Conservation (phyloP, 2,888 invertebrate genomes). For the Coelopa pilipes region DNA sequence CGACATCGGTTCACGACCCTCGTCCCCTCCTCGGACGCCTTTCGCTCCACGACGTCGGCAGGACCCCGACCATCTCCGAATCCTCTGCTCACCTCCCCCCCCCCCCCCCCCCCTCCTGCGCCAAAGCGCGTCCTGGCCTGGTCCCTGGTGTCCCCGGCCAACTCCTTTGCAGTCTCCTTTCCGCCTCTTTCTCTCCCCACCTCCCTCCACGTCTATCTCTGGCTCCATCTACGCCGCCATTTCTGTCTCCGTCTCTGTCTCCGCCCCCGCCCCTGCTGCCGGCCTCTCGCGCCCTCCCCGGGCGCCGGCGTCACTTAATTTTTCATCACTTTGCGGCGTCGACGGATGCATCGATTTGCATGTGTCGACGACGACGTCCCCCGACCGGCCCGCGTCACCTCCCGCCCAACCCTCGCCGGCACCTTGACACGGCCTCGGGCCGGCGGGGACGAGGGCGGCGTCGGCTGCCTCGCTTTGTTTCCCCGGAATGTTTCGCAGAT, state of each 20-base stretch:
- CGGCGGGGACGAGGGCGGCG: not conserved
- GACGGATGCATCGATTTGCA: constrained; percentile 31
- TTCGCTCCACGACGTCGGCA: too few relatives aligned
- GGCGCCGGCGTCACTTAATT: not conserved
- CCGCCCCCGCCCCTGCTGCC: not conserved
- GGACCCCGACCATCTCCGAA: too few relatives aligned
- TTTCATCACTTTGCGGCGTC: constrained; percentile 16
- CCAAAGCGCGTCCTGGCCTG: too few relatives aligned
- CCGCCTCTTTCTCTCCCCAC: too few relatives aligned
- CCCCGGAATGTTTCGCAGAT: constrained; percentile 32
- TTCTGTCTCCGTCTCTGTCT: not conserved
- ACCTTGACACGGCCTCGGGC: not conserved
- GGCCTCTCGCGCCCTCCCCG: not conserved
- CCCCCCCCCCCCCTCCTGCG: too few relatives aligned
- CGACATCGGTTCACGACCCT: not conserved
- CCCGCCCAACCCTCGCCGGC: not conserved
- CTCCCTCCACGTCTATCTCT: not conserved
- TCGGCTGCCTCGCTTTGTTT: not conserved
- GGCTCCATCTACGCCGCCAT: not conserved
- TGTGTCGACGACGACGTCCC: constrained; percentile 7
- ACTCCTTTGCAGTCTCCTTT: too few relatives aligned
- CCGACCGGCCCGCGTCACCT: not conserved
- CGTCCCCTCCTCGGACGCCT: not conserved
- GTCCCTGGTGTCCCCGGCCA: too few relatives aligned
- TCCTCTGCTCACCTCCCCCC: too few relatives aligned